These are phyloP conservation scores for Melitaea cinxia DNA, from an alignment of 1,140 invertebrate genomes.

Conservation along the genomic window DNA sequence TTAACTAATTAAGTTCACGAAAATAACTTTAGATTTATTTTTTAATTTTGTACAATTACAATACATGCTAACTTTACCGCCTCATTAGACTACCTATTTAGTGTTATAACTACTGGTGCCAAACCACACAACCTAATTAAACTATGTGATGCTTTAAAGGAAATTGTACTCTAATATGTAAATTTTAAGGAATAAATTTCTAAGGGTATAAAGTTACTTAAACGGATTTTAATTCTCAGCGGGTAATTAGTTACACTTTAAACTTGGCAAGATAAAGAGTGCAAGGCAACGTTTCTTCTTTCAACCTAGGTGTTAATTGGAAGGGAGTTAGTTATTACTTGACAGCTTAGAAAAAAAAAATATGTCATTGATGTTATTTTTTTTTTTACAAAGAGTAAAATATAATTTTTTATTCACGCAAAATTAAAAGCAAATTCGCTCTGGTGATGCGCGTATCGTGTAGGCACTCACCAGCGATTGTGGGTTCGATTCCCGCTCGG, in stretches of 20 bases:
- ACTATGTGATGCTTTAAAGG: not conserved
- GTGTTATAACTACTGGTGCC: constrained; percentile 7
- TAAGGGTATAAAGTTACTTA: not conserved
- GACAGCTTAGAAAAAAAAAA: too few relatives aligned
- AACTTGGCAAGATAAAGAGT: constrained; percentile 8
- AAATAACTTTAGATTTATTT: too few relatives aligned
- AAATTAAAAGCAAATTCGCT: too few relatives aligned
- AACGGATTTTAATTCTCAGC: constrained; percentile 21
- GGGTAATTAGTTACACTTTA: constrained; percentile 24
- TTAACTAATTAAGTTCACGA: too few relatives aligned
- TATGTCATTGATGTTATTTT: too few relatives aligned
- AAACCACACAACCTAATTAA: constrained; percentile 19
- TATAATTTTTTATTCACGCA: too few relatives aligned
- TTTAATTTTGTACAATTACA: constrained; percentile 3
- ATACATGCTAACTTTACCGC: constrained; percentile 4
- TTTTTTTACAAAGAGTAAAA: too few relatives aligned
- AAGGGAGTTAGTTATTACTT: not conserved
- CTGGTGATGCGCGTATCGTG: too few relatives aligned
- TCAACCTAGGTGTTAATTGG: constrained; percentile 15
- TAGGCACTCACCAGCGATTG: too few relatives aligned
- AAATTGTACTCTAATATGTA: not conserved
- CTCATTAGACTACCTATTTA: constrained; percentile 21
- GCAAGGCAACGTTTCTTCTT: constrained; percentile 12
- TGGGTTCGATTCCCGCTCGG: too few relatives aligned
- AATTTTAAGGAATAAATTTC: not conserved